Evolutionary conservation across 1,140 invertebrate species (phyloP).

Genomic region (Sycophila sp.): DNA sequence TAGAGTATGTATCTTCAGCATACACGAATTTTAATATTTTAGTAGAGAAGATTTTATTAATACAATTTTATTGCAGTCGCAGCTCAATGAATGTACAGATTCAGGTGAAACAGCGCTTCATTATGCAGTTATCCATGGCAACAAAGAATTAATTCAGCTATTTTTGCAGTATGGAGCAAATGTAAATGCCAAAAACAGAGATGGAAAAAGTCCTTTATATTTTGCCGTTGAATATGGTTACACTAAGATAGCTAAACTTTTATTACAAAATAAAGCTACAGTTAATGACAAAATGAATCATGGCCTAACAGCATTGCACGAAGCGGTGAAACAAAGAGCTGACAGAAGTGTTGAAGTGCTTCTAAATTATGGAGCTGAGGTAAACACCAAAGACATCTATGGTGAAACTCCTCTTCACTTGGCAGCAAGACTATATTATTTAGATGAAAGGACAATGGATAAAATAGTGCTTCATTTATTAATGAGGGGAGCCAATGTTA

Average conservation of each 20-base stretch:
- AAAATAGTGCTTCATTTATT: conserved; percentile 4
- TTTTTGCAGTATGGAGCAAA: conserved; percentile 11
- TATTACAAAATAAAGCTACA: background rate
- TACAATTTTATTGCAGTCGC: background rate
- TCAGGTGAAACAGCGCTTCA: conserved; percentile 5
- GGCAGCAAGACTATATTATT: conserved; percentile 4
- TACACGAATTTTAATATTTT: background rate
- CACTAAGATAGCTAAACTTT: background rate
- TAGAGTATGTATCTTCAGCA: background rate
- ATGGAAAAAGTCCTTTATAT: conserved; percentile 12
- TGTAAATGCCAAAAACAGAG: conserved; percentile 7
- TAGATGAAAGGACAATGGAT: conserved; percentile 4
- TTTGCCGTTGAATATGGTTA: background rate
- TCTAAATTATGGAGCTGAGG: background rate
- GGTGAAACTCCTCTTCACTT: conserved; percentile 14
- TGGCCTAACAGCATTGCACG: conserved; percentile 3
- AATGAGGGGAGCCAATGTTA: conserved; percentile 7
- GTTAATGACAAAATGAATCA: conserved; percentile 11
- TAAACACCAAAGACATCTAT: conserved; percentile 6
- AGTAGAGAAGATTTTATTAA: background rate
- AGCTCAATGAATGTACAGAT: conserved; percentile 5
- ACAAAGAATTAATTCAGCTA: background rate
- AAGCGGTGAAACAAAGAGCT: background rate
- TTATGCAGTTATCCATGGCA: background rate
- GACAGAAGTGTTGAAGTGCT: background rate